Conservation (phyloP, 2,113 vertebrate species). For the Catagonus wagneri region DNA sequence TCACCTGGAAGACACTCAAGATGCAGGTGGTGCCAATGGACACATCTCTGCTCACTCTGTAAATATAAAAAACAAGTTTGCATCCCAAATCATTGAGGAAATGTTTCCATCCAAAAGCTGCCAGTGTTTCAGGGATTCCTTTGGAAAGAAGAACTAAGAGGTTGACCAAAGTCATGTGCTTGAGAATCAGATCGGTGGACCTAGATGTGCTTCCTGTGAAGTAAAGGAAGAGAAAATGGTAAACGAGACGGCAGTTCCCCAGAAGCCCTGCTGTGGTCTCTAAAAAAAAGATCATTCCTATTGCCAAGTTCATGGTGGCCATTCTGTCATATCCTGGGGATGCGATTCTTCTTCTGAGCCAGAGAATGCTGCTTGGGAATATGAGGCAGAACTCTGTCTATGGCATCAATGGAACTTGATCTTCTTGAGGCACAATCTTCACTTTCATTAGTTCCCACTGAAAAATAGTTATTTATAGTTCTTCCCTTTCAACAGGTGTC, state of each 20-base stretch:
- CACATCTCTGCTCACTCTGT: too few species aligned
- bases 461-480: not conserved
- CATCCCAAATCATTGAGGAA: too few species aligned
- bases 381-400: not conserved
- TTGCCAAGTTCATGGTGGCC: too few species aligned
- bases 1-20: too few species aligned
- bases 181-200: not conserved
- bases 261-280: not conserved
- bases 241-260: not conserved
- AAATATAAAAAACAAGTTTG: too few species aligned
- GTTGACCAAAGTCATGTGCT: not conserved
- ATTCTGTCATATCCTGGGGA: not conserved
- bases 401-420: not conserved
- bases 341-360: not conserved
- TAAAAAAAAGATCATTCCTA: not conserved
- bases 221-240: not conserved
- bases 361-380: not conserved
- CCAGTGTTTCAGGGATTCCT: not conserved
- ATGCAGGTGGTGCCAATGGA: too few species aligned
- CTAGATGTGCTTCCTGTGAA: not conserved
- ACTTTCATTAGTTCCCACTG: too few species aligned
- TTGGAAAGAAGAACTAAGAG: not conserved
- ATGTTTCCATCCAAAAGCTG: too few species aligned
- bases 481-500: not conserved
- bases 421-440: not conserved